A percentile compares a stretch with the other conserved stretches of the same genome.
Conservation (phyloP, 2,888 invertebrate genomes). For the Falcaria lacertinaria region DNA sequence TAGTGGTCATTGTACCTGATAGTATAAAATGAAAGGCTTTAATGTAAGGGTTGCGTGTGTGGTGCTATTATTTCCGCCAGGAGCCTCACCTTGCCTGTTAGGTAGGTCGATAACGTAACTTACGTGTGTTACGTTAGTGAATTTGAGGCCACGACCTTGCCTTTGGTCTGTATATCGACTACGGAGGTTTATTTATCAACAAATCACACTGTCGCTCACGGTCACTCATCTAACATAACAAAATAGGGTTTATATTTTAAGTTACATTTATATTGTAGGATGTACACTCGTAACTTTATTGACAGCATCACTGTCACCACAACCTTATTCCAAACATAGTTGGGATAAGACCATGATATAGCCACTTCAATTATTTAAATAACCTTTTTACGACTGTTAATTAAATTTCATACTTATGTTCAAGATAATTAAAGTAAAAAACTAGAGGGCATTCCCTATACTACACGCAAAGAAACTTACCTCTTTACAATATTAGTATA, state of each 20-base stretch:
- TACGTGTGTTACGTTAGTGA: too few species aligned
- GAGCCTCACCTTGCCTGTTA: constrained; percentile 57
- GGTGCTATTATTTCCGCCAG: constrained; percentile 51
- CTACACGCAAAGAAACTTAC: too few species aligned
- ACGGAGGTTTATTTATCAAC: background rate
- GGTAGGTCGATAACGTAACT: constrained; percentile 48
- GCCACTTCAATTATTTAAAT: too few species aligned
- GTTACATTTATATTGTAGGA: too few species aligned
- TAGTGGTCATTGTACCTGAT: background rate
- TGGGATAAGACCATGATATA: too few species aligned
- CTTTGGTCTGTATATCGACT: constrained; percentile 10
- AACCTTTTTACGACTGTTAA: too few species aligned
- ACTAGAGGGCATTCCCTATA: too few species aligned
- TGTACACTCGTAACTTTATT: too few species aligned
- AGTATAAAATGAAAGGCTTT: constrained; percentile 19
- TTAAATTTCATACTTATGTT: background rate
- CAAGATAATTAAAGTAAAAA: background rate
- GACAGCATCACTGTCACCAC: too few species aligned
- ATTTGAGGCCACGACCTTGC: constrained; percentile 42
- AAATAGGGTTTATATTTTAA: too few species aligned
- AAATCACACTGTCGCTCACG: background rate
- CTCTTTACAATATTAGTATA: too few species aligned
- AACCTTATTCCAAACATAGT: too few species aligned
- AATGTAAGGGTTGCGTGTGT: constrained; percentile 59
- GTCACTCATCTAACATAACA: background rate